phyloP scores from a whole-genome alignment of 1,140 invertebrate genomes.

The Drosophila orosa region DNA sequence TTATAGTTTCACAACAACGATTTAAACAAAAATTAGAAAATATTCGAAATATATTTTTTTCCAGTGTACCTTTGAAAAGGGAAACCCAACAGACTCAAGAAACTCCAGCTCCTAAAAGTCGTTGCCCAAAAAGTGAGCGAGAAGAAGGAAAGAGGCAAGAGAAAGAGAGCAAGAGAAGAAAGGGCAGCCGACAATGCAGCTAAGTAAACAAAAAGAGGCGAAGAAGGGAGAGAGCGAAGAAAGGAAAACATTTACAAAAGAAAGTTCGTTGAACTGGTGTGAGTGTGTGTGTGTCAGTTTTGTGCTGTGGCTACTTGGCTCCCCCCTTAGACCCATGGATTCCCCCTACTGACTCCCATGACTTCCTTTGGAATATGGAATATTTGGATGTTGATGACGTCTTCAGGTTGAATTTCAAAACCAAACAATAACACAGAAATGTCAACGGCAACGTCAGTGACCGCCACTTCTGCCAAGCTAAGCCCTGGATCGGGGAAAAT shows the following conservation, averaged over 20 bases:
- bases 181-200: conserved; percentile 58
- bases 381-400: conserved; percentile 37
- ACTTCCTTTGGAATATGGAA: conserved; percentile 11
- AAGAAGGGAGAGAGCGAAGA: conserved; percentile 44
- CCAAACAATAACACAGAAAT: conserved; percentile 31
- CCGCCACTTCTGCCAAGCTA: not conserved
- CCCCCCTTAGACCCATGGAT: conserved; percentile 3
- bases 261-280: conserved; percentile 69
- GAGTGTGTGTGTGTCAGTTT: conserved; percentile 36
- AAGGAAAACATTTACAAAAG: conserved; percentile 79
- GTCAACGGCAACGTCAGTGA: conserved; percentile 36
- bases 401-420: conserved; percentile 51
- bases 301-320: conserved; percentile 70
- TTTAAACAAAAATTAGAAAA: too few species aligned
- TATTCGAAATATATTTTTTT: not conserved
- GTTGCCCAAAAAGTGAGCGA: conserved; percentile 51
- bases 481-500: not conserved
- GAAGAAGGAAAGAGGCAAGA: conserved; percentile 4
- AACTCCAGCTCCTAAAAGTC: conserved; percentile 58
- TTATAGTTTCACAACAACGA: too few species aligned
- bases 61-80: conserved; percentile 23
- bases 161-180: conserved; percentile 28
- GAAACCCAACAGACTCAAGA: conserved; percentile 48
- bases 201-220: conserved; percentile 69
- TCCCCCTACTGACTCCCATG: not conserved